These are phyloP conservation scores for Autographa pulchrina DNA, from an alignment of 2,888 invertebrate species.

Conservation along the genomic window DNA sequence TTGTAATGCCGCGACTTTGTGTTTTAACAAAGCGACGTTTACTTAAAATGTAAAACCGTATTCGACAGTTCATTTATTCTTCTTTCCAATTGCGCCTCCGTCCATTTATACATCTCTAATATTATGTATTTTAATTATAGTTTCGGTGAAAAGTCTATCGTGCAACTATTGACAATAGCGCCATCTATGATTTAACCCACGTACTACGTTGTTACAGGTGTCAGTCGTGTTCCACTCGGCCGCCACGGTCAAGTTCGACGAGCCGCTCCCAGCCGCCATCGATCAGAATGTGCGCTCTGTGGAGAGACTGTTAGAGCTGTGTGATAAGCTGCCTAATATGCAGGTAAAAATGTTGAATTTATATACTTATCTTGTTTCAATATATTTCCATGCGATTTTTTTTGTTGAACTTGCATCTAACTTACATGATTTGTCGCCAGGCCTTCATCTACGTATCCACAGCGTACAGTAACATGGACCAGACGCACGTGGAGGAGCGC, in stretches of 20 bases:
- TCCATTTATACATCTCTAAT: no score
- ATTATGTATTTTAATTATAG: no score
- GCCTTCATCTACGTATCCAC: conserved; percentile 95
- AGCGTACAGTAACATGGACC: conserved; percentile 95
- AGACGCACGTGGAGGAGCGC: conserved; percentile 92
- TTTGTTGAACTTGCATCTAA: neutral
- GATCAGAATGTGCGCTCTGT: conserved; percentile 94
- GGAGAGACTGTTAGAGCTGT: conserved; percentile 91
- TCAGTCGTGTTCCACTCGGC: conserved; percentile 95
- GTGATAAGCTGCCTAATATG: conserved; percentile 91
- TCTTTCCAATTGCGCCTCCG: no score
- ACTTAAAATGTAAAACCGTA: no score
- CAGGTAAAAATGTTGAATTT: conserved; percentile 83
- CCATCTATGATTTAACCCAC: conserved; percentile 11
- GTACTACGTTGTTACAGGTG: conserved; percentile 78
- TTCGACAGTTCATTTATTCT: no score
- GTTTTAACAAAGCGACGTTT: no score
- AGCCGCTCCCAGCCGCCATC: conserved; percentile 92
- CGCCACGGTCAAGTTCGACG: conserved; percentile 95
- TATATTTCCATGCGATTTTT: no score
- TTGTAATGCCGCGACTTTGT: no score
- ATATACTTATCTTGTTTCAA: no score
- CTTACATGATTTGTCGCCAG: conserved; percentile 69
- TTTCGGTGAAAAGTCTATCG: neutral
- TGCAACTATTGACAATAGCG: neutral